Evolutionary conservation across 2,113 vertebrate species (phyloP).

Genomic region (Oplegnathus fasciatus): DNA sequence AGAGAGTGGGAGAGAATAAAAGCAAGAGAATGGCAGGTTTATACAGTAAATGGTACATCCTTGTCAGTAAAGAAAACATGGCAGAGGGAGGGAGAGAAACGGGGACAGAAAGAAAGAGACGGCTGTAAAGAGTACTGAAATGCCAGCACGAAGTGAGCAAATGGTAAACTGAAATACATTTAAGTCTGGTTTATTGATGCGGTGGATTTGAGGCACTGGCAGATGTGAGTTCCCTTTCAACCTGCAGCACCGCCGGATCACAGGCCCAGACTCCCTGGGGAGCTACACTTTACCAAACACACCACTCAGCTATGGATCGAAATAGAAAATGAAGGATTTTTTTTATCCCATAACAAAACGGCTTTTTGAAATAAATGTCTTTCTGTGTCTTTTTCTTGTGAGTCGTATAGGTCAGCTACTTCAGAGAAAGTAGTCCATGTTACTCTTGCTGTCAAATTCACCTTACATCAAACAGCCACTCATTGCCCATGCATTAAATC

Average conservation of each 20-base stretch:
- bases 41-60: slow-evolving; percentile 47
- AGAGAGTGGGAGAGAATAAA: slow-evolving; percentile 26
- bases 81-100: slow-evolving; percentile 14
- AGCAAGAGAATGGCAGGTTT: slow-evolving; percentile 41
- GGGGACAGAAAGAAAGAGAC: slow-evolving; percentile 27
- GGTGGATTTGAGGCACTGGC: slow-evolving; percentile 68
- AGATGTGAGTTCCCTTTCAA: slow-evolving; percentile 70
- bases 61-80: slow-evolving; percentile 52
- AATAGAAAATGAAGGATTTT: slow-evolving; percentile 63
- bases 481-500: slow-evolving; percentile 3
- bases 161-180: slow-evolving; percentile 66
- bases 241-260: slow-evolving; percentile 68
- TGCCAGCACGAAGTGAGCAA: slow-evolving; percentile 42
- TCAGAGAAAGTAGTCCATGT: slow-evolving; percentile 22
- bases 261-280: slow-evolving; percentile 67
- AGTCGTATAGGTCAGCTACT: slow-evolving; percentile 36
- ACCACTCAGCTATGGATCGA: slow-evolving; percentile 59
- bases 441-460: slow-evolving; percentile 9
- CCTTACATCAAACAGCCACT: background rate
- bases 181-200: slow-evolving; percentile 73
- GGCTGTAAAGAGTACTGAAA: slow-evolving; percentile 52
- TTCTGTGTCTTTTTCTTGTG: slow-evolving; percentile 21
- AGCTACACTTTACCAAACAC: slow-evolving; percentile 68
- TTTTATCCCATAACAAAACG: slow-evolving; percentile 39
- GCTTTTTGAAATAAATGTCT: slow-evolving; percentile 52